Conservation (phyloP, 2,113 vertebrate genomes). For the Pedionomus torquatus region DNA sequence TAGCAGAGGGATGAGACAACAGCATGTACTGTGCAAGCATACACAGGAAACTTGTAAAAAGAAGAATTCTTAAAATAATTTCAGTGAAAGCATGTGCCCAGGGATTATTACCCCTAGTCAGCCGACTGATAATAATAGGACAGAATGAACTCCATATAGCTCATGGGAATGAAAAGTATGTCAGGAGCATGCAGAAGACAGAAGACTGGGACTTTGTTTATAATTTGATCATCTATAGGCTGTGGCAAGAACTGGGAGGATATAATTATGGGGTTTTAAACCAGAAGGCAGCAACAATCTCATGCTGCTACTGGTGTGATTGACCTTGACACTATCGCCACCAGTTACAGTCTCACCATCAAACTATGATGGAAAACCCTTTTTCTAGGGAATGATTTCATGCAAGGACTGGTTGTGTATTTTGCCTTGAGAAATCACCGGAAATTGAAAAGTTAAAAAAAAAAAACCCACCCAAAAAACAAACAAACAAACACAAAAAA, state of each 20-base stretch:
- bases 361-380: neutral
- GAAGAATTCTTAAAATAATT: neutral
- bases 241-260: neutral
- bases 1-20: neutral
- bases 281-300: neutral
- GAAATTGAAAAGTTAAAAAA: neutral
- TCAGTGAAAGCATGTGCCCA: neutral
- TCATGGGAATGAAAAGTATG: neutral
- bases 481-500: too few species aligned
- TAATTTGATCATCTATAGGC: neutral
- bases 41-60: neutral
- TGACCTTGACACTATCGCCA: neutral
- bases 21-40: neutral
- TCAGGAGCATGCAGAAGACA: neutral
- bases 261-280: neutral
- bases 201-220: neutral
- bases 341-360: neutral
- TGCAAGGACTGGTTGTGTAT: neutral
- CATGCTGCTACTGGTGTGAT: fast-evolving
- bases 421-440: neutral
- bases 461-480: fast-evolving
- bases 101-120: neutral
- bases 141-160: neutral
- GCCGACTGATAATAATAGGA: neutral
- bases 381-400: neutral